Evolutionary conservation across 1,140 invertebrate genomes (phyloP), one percentile per base, ranked within the genome.

Genomic region (Anadara kagoshimensis): DNA sequence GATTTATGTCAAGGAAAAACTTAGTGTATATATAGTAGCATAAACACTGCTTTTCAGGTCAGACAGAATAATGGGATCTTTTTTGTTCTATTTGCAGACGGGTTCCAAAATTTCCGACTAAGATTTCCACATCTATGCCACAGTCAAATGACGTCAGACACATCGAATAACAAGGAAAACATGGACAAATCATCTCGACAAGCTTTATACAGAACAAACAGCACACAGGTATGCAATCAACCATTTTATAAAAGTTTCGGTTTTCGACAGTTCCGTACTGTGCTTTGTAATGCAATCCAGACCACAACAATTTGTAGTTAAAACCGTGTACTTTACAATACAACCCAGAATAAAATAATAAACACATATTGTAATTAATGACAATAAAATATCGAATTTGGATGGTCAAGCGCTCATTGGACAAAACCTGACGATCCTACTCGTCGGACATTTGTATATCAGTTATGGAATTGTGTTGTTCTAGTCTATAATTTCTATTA

Each of bases 41-140:
- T n/a, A n/a, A n/a, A n/a, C n/a, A n/a, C n/a, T n/a, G n/a, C n/a
- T n/a, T 36, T 36, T 7, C 29, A 36, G 29, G 29, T 36, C 29
- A 36, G 29, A 7, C 29, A 36, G 7, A 36, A 36, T 36, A 36
- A 36, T 36, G 29, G 29, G 7, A 36, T 36, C 7, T 36, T 36
- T 36, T 36, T 36, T 36, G 29, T 36, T 36, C n/a, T n/a, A n/a
- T 36, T 62, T 75, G 41, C 67, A 75, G 73, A 63, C 44, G 67
- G 73, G 18, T 75, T 61, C 45, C 45, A 69, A 57, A 45, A 64
- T 14, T 75, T 75, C 62, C n/a, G 47, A 56, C 45, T 70, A n/a
- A 47, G 36, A 22, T 70, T 66, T 36, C 73, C 73, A 22, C 41
- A 44, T 29, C 49, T 70, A 22, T 75, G 73, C 47, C 63, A 63